These are phyloP conservation scores for Xenops minutus DNA, from an alignment of 2,797 vertebrate species.

Conservation along the genomic window DNA sequence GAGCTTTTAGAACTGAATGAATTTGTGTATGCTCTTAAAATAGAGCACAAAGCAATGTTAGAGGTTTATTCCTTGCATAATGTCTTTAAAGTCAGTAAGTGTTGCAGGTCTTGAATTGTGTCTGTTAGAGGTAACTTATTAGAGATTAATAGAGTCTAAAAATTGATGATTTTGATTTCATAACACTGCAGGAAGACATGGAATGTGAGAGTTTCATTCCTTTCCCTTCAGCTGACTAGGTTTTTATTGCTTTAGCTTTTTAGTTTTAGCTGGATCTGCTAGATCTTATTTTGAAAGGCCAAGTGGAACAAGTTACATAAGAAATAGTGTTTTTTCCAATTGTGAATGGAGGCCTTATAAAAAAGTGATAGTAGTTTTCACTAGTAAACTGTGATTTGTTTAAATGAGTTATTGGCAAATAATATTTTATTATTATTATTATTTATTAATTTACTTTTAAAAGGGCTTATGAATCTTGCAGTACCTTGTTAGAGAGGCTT, in stretches of 20 bases:
- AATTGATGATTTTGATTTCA: accelerated
- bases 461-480: not conserved
- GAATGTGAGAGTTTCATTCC: not conserved
- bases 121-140: not conserved
- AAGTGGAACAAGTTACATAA: not conserved
- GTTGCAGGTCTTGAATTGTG: not conserved
- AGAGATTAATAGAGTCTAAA: not conserved
- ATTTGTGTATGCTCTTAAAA: not conserved
- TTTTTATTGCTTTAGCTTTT: not conserved
- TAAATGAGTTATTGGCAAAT: not conserved
- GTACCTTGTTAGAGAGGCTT: not conserved
- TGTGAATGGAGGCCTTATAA: not conserved
- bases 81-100: not conserved
- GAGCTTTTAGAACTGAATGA: not conserved
- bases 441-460: not conserved
- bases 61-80: not conserved
- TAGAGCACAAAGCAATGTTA: not conserved
- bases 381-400: not conserved
- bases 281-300: not conserved
- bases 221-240: not conserved
- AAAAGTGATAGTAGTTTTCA: not conserved
- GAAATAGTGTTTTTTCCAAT: not conserved
- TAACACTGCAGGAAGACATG: not conserved
- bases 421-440: not conserved
- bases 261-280: not conserved